phyloP scores from a whole-genome alignment of 2,113 vertebrate genomes.

The Chamaea fasciata region DNA sequence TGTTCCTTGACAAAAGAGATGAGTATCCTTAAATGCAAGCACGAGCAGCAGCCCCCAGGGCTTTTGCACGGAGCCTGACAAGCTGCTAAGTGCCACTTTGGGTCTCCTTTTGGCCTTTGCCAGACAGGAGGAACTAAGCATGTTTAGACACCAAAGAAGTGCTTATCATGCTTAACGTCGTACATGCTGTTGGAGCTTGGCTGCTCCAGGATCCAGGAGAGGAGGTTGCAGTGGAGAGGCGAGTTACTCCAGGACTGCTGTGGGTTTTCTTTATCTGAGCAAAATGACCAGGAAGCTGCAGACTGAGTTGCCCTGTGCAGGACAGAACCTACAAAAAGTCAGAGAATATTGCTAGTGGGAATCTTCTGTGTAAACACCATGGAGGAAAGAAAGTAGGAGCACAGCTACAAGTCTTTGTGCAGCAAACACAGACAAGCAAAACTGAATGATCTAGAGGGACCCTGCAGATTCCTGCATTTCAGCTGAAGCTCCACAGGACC shows the following conservation, averaged over 20 bases:
- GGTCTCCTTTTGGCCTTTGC: not conserved
- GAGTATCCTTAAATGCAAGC: not conserved
- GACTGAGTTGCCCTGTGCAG: not conserved
- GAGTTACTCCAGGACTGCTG: not conserved
- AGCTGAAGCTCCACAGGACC: not conserved
- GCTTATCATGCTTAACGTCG: accelerated
- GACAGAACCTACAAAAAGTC: not conserved
- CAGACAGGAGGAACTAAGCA: not conserved
- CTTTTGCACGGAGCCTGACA: not conserved
- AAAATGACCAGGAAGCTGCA: not conserved
- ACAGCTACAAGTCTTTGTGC: not conserved
- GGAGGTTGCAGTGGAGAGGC: not conserved
- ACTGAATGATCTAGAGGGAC: accelerated
- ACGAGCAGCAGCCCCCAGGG: not conserved
- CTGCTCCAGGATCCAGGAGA: not conserved
- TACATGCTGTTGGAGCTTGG: not conserved
- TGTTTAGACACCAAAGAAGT: not conserved
- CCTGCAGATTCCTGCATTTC: not conserved
- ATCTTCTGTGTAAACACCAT: not conserved
- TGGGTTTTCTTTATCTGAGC: not conserved
- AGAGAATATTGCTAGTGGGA: not conserved
- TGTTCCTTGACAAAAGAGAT: not conserved
- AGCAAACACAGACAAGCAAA: not conserved
- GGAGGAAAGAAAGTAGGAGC: not conserved
- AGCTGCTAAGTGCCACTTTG: not conserved